Conservation (phyloP, 2,888 invertebrate genomes). For the Anorthoa munda region DNA sequence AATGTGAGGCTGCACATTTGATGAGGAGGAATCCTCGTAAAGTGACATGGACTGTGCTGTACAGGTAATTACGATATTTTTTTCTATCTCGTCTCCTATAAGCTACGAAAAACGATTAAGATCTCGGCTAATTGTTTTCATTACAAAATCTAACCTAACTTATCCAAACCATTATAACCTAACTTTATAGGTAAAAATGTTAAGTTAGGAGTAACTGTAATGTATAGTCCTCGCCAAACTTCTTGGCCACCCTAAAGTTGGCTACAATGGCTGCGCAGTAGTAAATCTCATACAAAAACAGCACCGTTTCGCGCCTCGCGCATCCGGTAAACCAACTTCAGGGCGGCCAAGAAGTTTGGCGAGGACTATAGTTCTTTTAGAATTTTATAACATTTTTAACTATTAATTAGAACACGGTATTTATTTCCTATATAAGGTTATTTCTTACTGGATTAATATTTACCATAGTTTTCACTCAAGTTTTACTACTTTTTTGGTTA, state of each 20-base stretch:
- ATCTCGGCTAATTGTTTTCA: not conserved
- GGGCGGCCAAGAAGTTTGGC: too few relatives aligned
- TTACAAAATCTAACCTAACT: slow-evolving; percentile 22
- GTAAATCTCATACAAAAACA: too few relatives aligned
- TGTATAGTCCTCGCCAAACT: too few relatives aligned
- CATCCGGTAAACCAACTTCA: too few relatives aligned
- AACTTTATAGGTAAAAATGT: not conserved
- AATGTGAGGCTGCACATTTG: slow-evolving; percentile 98
- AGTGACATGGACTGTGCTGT: slow-evolving; percentile 99
- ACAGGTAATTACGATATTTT: slow-evolving; percentile 91
- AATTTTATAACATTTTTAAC: not conserved
- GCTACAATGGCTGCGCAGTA: too few relatives aligned
- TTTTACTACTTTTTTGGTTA: not conserved
- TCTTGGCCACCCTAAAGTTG: too few relatives aligned
- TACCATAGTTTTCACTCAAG: not conserved
- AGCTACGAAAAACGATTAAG: too few relatives aligned
- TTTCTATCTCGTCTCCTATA: too few relatives aligned
- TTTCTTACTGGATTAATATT: not conserved
- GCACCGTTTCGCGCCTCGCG: too few relatives aligned
- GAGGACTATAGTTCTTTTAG: too few relatives aligned
- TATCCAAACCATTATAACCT: slow-evolving; percentile 13
- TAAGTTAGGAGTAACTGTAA: not conserved
- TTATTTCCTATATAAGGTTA: not conserved
- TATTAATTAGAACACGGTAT: not conserved
- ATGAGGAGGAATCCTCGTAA: slow-evolving; percentile 99